A percentile compares a stretch with the other conserved stretches of the same genome.
Conservation (phyloP, 2,888 invertebrate species). For the Xanthorhoe designata region DNA sequence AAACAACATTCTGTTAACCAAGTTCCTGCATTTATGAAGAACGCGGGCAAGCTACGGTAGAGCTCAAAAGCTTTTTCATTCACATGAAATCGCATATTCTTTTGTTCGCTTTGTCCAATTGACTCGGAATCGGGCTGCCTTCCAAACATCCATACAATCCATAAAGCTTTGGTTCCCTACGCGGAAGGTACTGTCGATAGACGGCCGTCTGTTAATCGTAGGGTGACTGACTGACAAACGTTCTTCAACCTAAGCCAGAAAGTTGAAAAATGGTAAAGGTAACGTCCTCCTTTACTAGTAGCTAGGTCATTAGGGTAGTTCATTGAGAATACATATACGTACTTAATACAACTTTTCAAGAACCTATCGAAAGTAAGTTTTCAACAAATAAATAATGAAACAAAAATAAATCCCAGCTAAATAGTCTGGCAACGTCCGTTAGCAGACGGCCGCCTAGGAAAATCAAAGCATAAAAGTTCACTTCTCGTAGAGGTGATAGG, state of each 20-base stretch:
- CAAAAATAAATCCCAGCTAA: no score
- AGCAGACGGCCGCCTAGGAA: not conserved
- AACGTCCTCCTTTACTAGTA: not conserved
- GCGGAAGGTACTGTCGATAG: not conserved
- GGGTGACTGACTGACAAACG: not conserved
- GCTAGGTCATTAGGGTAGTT: not conserved
- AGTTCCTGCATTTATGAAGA: not conserved
- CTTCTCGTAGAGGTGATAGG: slow-evolving; percentile 29
- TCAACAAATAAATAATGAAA: not conserved
- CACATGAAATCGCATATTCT: slow-evolving; percentile 16
- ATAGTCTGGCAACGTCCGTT: not conserved
- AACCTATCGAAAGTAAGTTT: not conserved
- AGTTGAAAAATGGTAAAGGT: not conserved
- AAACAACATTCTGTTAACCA: not conserved
- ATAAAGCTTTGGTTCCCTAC: not conserved
- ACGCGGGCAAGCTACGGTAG: not conserved
- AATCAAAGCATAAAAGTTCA: not conserved
- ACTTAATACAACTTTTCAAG: not conserved
- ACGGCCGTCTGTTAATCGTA: not conserved
- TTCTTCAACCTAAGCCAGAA: not conserved
- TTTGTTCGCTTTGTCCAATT: slow-evolving; percentile 25
- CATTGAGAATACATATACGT: not conserved
- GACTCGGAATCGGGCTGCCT: slow-evolving; percentile 24
- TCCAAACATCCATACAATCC: slow-evolving; percentile 28
- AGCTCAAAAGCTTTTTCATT: slow-evolving; percentile 15